Evolutionary conservation across 2,888 invertebrate species (phyloP).

Genomic region (Chaetogeoica ovagalla): DNA sequence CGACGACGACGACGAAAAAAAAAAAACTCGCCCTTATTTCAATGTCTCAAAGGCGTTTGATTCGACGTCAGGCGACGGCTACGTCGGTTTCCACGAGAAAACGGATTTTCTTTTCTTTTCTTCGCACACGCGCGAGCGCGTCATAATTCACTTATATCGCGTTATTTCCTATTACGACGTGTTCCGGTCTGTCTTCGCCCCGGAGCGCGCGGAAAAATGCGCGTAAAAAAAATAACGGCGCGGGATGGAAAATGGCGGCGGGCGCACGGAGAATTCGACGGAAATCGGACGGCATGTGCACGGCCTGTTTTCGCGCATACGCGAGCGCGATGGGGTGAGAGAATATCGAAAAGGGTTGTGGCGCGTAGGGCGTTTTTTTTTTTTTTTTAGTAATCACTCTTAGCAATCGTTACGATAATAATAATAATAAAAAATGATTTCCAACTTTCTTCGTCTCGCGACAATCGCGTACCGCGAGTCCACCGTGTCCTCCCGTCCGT

Average conservation of each 20-base stretch:
- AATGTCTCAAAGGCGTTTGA: conserved; percentile 44
- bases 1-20: no score
- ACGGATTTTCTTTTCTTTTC: neutral
- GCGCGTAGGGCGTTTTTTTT: neutral
- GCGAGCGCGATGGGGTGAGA: neutral
- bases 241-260: neutral
- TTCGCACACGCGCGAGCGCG: neutral
- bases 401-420: neutral
- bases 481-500: no score
- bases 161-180: conserved; percentile 25
- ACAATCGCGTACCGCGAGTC: neutral
- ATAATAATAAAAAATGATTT: conserved; percentile 33
- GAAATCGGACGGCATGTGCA: conserved; percentile 12
- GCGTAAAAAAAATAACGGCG: neutral
- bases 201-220: no score
- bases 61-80: conserved; percentile 12
- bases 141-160: conserved; percentile 40
- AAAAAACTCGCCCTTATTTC: conserved; percentile 34
- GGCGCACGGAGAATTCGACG: neutral
- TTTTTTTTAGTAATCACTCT: conserved; percentile 31
- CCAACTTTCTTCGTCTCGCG: conserved; percentile 9
- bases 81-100: conserved; percentile 10
- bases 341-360: conserved; percentile 27
- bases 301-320: neutral
- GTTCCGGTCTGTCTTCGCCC: neutral